phyloP scores from a whole-genome alignment of 1,140 invertebrate genomes.

The Conopomorpha cramerella region DNA sequence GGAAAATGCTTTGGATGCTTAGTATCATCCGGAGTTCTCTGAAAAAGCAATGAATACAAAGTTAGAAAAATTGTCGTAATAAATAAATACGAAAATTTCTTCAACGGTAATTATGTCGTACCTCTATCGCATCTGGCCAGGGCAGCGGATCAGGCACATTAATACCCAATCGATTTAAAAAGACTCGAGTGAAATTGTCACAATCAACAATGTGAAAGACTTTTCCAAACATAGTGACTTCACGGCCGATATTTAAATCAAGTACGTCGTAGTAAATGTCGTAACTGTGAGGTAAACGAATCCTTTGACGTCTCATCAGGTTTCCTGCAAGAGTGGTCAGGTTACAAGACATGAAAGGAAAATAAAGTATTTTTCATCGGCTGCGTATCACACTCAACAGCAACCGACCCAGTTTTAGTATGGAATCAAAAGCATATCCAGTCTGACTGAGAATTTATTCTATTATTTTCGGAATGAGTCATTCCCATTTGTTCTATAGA shows the following conservation, averaged over 20 bases:
- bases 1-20: constrained; percentile 36
- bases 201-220: constrained; percentile 75
- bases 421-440: no score
- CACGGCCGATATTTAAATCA: constrained; percentile 76
- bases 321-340: constrained; percentile 71
- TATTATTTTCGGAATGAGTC: no score
- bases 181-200: constrained; percentile 83
- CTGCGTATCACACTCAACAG: no score
- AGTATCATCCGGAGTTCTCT: constrained; percentile 19
- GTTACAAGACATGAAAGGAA: no score
- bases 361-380: no score
- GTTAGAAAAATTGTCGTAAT: constrained; percentile 4
- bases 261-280: constrained; percentile 75
- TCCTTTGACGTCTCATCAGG: constrained; percentile 75
- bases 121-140: constrained; percentile 49
- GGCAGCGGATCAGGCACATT: constrained; percentile 73
- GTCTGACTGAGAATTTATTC: no score
- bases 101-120: no score
- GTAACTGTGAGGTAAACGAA: constrained; percentile 70
- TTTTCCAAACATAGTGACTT: constrained; percentile 76
- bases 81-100: constrained; percentile 5
- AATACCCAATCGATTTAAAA: constrained; percentile 83
- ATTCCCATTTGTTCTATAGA: no score
- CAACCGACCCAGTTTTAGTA: no score
- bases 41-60: constrained; percentile 8